These are phyloP conservation scores for Delia radicum DNA, from an alignment of 1,140 invertebrate genomes.

Conservation along the genomic window DNA sequence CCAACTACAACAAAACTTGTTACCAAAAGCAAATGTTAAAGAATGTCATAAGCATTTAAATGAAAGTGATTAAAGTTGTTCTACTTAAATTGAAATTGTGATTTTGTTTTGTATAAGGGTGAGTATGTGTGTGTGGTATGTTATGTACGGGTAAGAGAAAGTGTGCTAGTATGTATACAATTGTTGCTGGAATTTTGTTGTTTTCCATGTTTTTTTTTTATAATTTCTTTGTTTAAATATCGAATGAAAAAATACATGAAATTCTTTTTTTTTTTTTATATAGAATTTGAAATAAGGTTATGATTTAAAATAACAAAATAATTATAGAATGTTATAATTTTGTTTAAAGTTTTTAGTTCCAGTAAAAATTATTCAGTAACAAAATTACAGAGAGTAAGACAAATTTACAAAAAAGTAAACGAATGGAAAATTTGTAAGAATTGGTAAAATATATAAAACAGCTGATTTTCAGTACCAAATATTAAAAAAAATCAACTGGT, in stretches of 20 bases:
- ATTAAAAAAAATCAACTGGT: too few species aligned
- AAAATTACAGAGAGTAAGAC: too few species aligned
- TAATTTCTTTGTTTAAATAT: background rate
- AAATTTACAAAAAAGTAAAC: too few species aligned
- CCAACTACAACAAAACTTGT: background rate
- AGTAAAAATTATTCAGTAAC: too few species aligned
- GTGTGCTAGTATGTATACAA: background rate
- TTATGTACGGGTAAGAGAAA: background rate
- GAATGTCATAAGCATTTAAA: slow-evolving; percentile 22
- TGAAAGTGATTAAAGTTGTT: slow-evolving; percentile 16
- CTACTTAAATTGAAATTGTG: slow-evolving; percentile 16
- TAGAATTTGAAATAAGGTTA: too few species aligned
- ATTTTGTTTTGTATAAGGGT: background rate
- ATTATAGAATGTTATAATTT: too few species aligned
- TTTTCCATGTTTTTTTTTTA: background rate
- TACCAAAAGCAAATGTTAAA: background rate
- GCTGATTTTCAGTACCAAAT: too few species aligned
- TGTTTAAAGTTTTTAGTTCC: too few species aligned
- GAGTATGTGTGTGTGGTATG: background rate
- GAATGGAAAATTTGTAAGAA: too few species aligned
- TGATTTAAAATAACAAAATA: too few species aligned
- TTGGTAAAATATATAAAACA: too few species aligned
- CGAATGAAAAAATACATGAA: background rate
- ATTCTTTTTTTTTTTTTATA: too few species aligned
- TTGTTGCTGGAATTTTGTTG: background rate